Percentiles rank a stretch among this genome's conserved stretches.
Conservation (phyloP, 2,113 vertebrate species). For the Tringa solitaria region DNA sequence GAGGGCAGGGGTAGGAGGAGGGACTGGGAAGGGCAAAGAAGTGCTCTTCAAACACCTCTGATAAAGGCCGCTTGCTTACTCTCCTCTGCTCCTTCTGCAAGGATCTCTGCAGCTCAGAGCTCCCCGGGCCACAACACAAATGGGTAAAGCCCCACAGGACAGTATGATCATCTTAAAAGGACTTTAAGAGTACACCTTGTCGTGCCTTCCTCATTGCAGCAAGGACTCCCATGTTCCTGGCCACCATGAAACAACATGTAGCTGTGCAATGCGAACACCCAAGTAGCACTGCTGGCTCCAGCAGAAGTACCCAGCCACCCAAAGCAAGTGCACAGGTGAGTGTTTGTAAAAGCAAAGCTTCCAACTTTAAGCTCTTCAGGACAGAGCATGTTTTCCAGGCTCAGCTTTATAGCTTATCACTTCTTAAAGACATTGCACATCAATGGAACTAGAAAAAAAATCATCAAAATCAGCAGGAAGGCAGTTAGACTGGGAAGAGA, state of each 20-base stretch:
- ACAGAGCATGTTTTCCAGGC: neutral
- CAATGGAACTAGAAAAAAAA: neutral
- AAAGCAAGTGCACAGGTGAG: accelerated
- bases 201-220: neutral
- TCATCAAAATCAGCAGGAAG: neutral
- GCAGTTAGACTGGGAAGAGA: neutral
- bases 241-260: accelerated
- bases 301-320: neutral
- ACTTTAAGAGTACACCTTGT: neutral
- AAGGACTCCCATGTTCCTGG: accelerated
- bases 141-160: neutral
- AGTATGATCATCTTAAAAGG: neutral
- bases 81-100: neutral
- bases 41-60: neutral
- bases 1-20: neutral
- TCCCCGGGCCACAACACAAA: neutral
- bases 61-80: neutral
- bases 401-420: neutral
- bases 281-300: neutral
- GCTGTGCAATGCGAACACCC: accelerated
- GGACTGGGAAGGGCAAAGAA: neutral
- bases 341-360: neutral
- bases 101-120: neutral
- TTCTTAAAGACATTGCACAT: neutral
- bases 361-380: neutral